Percentiles rank a stretch among this genome's conserved stretches.
These are phyloP conservation scores for Globicephala melas DNA, from an alignment of 2,113 vertebrate species.

Conservation along the genomic window DNA sequence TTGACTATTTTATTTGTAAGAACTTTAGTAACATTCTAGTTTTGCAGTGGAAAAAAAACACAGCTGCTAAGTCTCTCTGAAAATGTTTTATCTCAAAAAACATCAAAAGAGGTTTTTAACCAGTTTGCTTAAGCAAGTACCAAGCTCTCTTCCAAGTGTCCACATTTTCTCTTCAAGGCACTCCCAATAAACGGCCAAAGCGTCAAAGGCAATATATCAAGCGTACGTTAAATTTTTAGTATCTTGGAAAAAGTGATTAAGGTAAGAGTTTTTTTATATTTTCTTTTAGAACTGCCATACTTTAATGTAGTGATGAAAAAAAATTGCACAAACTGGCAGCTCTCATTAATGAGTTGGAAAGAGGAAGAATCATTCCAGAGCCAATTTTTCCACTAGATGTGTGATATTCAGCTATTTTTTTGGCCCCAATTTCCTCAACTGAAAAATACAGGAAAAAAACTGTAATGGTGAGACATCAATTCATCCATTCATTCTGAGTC, in stretches of 20 bases:
- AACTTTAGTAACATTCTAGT: background rate
- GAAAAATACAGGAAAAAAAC: background rate
- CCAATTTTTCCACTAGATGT: background rate
- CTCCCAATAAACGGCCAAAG: background rate
- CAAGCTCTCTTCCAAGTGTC: background rate
- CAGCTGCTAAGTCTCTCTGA: background rate
- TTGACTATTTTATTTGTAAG: background rate
- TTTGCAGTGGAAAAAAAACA: background rate
- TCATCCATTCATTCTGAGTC: background rate
- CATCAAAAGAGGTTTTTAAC: background rate
- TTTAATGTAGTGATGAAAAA: background rate
- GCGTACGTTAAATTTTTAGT: background rate
- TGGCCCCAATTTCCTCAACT: background rate
- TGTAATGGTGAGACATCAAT: background rate
- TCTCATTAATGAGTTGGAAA: background rate
- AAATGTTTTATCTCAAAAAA: background rate
- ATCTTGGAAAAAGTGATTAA: background rate
- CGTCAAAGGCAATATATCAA: background rate
- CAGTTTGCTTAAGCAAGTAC: background rate
- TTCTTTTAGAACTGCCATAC: background rate
- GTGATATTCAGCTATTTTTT: background rate
- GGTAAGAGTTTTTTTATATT: background rate
- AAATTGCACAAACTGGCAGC: background rate
- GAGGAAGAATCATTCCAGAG: background rate
- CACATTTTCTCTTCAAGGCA: background rate